Base-by-base conservation (phyloP, 2,797 vertebrate genomes). In the Chrysocyon brachyurus region DNA sequence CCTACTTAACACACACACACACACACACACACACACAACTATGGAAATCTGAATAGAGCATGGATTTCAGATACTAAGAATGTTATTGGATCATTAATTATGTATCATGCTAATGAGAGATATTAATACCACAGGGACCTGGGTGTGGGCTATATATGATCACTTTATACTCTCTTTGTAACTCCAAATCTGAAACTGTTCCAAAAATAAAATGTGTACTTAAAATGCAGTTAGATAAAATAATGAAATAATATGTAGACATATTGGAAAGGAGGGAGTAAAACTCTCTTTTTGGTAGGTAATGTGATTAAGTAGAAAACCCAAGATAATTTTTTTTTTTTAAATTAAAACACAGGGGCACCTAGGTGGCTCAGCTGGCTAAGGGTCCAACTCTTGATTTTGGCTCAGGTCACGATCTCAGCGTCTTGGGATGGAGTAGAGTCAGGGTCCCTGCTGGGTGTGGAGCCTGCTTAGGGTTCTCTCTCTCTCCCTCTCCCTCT, bases 341-440 rank as follows among this genome's bases (percentile, higher is more conserved):
- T 33, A 14, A 64, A n/a, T 64, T 64, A 64, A 17, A 66, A n/a
- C 16, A 66, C 28, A 21, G 17, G 17, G 17, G n/a, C 1, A 4
- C 9, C 12, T 26, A 24, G 36, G 12, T 73, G 36, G 36, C 6
- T 73, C 22, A 73, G 70, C 6, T 7, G 12, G 22, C 6, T 73
- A 26, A 26, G 22, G 1, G 0, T 46, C 3, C 0, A 1, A 26
- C 70, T 73, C 64, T n/a, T 66, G 64, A 66, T n/a, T 66, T 73
- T 5, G 22, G 40, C 36, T 46, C 70, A 73, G 36, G 70, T 73
- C 70, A 46, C 6, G 22, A 73, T 8, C 12, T 73, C 22, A 7
- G 12, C 12, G 12, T 46, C 6, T 0, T 46, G 70, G 14, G 36
- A 15, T 46, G 3, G 3, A 46, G 12, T 22, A 6, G 0, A 3